These are phyloP conservation scores for Caenorhabditis imperialis DNA, from an alignment of 2,888 invertebrate genomes.

Conservation along the genomic window DNA sequence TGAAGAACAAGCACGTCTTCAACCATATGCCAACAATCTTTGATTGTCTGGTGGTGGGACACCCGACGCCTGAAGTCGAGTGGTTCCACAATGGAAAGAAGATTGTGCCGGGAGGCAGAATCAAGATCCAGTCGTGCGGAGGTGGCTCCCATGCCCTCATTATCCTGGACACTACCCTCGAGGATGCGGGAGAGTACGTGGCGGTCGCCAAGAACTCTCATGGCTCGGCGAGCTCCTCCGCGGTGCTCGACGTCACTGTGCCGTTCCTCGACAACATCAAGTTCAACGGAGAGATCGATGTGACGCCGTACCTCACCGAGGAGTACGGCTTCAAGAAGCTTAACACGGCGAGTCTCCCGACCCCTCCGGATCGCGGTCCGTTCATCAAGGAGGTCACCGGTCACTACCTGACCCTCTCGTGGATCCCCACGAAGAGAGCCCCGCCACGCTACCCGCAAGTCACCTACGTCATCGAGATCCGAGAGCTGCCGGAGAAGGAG, in stretches of 20 bases:
- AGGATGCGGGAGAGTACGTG: slow-evolving; percentile 78
- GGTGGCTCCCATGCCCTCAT: slow-evolving; percentile 78
- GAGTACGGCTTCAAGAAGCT: slow-evolving; percentile 78
- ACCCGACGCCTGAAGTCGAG: slow-evolving; percentile 74
- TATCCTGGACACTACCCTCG: slow-evolving; percentile 73
- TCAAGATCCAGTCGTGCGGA: slow-evolving; percentile 77
- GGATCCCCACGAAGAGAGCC: slow-evolving; percentile 92
- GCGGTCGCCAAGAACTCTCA: slow-evolving; percentile 75
- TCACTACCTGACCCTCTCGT: slow-evolving; percentile 89
- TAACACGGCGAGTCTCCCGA: slow-evolving; percentile 82
- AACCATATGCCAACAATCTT: slow-evolving; percentile 78
- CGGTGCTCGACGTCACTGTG: slow-evolving; percentile 76
- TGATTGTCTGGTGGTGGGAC: slow-evolving; percentile 78
- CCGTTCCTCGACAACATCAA: slow-evolving; percentile 77
- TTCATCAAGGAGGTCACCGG: slow-evolving; percentile 94
- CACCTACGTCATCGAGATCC: slow-evolving; percentile 94
- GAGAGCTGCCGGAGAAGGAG: slow-evolving; percentile 90
- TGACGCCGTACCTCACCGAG: slow-evolving; percentile 77
- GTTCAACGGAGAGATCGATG: slow-evolving; percentile 75
- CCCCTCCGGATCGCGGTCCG: slow-evolving; percentile 90
- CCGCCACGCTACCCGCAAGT: slow-evolving; percentile 88
- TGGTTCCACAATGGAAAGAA: slow-evolving; percentile 80
- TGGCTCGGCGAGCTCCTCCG: slow-evolving; percentile 75
- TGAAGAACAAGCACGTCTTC: slow-evolving; percentile 78
- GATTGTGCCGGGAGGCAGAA: slow-evolving; percentile 79